Percentiles rank a stretch among this genome's conserved stretches.
Conservation (phyloP, 2,113 vertebrate species). For the Microcebus murinus region DNA sequence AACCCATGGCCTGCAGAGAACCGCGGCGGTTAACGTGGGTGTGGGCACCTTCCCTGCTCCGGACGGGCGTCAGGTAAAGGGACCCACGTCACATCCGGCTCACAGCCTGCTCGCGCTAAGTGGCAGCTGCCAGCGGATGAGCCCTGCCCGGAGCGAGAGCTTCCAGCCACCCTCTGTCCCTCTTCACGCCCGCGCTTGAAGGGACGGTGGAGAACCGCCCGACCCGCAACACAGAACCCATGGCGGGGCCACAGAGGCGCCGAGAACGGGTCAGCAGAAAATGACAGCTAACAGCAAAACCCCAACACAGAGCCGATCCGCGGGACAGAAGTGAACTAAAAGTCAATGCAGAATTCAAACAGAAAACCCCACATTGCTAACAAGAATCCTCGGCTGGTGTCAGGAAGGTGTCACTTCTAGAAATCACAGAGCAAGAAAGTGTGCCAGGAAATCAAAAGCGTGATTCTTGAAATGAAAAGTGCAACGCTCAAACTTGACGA, state of each 20-base stretch:
- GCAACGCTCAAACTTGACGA: background rate
- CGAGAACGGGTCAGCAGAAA: background rate
- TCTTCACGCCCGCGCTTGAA: too few relatives aligned
- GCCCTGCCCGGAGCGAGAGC: background rate
- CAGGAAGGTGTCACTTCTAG: background rate
- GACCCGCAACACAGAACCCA: background rate
- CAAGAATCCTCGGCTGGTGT: background rate
- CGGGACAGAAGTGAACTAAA: background rate
- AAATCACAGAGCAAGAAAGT: background rate
- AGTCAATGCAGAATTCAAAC: background rate
- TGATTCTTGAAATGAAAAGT: background rate
- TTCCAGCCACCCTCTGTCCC: background rate
- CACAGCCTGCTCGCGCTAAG: background rate
- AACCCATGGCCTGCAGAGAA: background rate
- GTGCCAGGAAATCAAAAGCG: background rate
- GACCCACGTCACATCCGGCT: rapidly evolving
- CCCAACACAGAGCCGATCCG: background rate
- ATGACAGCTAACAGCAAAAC: background rate
- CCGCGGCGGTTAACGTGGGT: background rate
- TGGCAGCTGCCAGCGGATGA: background rate
- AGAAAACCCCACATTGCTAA: background rate
- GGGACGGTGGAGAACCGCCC: background rate
- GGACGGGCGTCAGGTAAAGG: background rate
- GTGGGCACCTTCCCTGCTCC: background rate
- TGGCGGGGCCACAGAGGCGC: background rate